phyloP scores from a whole-genome alignment of 1,140 invertebrate species.

The Sycobia sp. region DNA sequence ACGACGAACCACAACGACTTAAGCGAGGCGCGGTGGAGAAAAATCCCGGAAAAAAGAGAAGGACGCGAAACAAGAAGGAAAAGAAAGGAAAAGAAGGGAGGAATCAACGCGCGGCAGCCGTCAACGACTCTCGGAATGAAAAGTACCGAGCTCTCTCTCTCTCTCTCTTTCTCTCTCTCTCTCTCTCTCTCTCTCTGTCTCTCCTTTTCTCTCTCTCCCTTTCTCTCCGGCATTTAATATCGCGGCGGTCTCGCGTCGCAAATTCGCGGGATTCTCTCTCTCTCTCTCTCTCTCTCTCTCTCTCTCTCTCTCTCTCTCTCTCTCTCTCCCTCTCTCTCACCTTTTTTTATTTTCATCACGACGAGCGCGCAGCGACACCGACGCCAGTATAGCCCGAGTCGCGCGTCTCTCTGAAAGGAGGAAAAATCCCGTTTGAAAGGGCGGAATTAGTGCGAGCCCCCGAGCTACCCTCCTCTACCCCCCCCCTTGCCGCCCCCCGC shows the following conservation, averaged over 20 bases:
- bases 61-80: neutral
- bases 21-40: no score
- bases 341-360: no score
- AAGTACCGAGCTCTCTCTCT: slow-evolving; percentile 24
- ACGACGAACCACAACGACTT: no score
- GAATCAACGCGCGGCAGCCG: neutral
- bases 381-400: neutral
- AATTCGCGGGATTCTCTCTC: neutral
- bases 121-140: slow-evolving; percentile 10
- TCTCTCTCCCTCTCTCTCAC: no score
- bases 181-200: neutral
- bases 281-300: no score
- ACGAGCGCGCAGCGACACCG: no score
- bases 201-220: no score
- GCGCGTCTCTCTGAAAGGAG: no score
- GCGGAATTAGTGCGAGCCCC: slow-evolving; percentile 31
- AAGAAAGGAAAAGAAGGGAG: neutral
- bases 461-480: slow-evolving; percentile 21
- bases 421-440: slow-evolving; percentile 31
- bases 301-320: no score
- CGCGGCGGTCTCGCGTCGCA: neutral
- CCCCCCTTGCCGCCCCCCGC: neutral
- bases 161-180: no score
- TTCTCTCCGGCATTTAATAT: neutral
- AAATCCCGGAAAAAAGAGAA: no score